Evolutionary conservation across 2,888 invertebrate genomes (phyloP).

Genomic region (Escarpia spicata): DNA sequence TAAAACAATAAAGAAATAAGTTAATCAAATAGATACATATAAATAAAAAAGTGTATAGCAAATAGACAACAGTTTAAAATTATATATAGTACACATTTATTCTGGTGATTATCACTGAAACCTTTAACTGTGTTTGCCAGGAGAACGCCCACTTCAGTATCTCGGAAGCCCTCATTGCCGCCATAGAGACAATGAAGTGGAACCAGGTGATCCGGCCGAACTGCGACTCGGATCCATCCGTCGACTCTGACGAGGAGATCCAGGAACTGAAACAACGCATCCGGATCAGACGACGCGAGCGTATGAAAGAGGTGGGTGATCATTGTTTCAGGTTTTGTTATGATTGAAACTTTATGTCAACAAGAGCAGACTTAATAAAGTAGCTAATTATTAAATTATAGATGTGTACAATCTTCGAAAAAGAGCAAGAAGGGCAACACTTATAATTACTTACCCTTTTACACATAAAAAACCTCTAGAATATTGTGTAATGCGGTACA

Average conservation of each 20-base stretch:
- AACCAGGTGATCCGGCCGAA: constrained; percentile 48
- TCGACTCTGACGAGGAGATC: constrained; percentile 77
- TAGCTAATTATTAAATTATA: too few relatives aligned
- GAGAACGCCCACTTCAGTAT: constrained; percentile 89
- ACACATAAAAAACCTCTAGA: too few relatives aligned
- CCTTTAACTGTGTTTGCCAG: constrained; percentile 61
- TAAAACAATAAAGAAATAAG: background rate
- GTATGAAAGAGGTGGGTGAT: constrained; percentile 57
- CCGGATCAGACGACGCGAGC: constrained; percentile 69
- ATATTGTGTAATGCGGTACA: too few relatives aligned
- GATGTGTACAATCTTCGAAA: too few relatives aligned
- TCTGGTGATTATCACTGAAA: background rate
- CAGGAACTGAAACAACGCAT: constrained; percentile 74
- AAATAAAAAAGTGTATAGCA: background rate
- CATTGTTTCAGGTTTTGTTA: background rate
- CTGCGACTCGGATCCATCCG: constrained; percentile 45
- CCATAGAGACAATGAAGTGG: constrained; percentile 74
- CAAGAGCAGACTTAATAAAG: too few relatives aligned
- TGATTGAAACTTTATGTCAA: background rate
- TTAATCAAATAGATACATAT: background rate
- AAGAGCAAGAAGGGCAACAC: too few relatives aligned
- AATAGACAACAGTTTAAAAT: constrained; percentile 17
- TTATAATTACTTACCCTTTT: too few relatives aligned
- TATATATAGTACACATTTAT: constrained; percentile 13
- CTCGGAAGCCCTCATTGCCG: constrained; percentile 84